These are phyloP conservation scores for Oreortyx pictus DNA, from an alignment of 2,797 vertebrate species.

Conservation along the genomic window DNA sequence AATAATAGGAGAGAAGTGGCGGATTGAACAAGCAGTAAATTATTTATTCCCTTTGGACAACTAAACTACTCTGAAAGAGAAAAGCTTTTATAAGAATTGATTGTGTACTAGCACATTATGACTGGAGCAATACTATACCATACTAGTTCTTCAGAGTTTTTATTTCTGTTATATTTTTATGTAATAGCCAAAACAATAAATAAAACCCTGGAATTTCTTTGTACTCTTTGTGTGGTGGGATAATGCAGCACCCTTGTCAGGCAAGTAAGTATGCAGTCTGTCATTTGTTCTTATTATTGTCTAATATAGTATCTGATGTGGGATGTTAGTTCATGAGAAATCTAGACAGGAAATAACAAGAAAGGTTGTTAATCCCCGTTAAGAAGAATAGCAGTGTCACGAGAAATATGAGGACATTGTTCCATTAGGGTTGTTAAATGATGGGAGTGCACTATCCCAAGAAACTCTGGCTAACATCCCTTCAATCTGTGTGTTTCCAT, in stretches of 20 bases:
- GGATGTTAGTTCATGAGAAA: constrained; percentile 55
- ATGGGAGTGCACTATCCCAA: constrained; percentile 36
- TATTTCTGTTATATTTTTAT: constrained; percentile 81
- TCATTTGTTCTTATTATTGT: constrained; percentile 75
- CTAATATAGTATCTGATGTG: constrained; percentile 55
- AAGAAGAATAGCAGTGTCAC: constrained; percentile 57
- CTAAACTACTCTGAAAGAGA: constrained; percentile 73
- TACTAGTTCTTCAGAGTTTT: constrained; percentile 75
- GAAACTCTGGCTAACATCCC: constrained; percentile 9
- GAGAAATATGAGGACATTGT: constrained; percentile 24
- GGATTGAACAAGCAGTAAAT: constrained; percentile 76
- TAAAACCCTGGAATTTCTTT: constrained; percentile 69
- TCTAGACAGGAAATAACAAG: constrained; percentile 30
- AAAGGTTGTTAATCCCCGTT: constrained; percentile 68
- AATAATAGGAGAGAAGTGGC: constrained; percentile 72
- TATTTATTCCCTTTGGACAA: constrained; percentile 78
- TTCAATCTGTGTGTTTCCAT: not conserved
- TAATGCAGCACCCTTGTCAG: constrained; percentile 74
- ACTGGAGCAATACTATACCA: constrained; percentile 69
- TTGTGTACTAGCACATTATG: constrained; percentile 70
- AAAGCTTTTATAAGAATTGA: constrained; percentile 78
- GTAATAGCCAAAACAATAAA: constrained; percentile 77
- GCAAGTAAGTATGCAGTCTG: constrained; percentile 49
- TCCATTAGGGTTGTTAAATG: constrained; percentile 39
- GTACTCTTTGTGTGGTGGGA: constrained; percentile 55